Conservation (phyloP, 2,797 vertebrate species). For the Anguilla anguilla region DNA sequence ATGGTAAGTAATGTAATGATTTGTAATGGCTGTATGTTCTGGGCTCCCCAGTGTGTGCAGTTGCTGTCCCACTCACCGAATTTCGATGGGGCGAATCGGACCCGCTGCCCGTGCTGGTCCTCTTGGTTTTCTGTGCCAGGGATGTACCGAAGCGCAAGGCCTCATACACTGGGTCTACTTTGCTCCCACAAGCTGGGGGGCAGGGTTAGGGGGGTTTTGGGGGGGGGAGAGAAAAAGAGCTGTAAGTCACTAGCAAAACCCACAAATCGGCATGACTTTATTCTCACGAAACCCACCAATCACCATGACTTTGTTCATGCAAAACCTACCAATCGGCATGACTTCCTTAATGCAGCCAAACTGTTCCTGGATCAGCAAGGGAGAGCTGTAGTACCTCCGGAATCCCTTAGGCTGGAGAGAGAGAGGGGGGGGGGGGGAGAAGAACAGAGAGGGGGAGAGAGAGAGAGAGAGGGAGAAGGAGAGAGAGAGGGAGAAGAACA, state of each 20-base stretch:
- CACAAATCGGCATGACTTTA: too few relatives aligned
- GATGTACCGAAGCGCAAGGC: slow-evolving; percentile 95
- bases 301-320: neutral
- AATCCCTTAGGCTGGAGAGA: slow-evolving; percentile 92
- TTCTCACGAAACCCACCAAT: too few relatives aligned
- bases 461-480: neutral
- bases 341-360: slow-evolving; percentile 99
- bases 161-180: slow-evolving; percentile 97
- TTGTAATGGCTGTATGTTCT: too few relatives aligned
- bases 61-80: slow-evolving; percentile 76
- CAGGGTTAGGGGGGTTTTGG: neutral
- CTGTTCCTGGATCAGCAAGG: slow-evolving; percentile 96
- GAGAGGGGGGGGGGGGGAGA: slow-evolving; percentile 48
- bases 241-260: neutral
- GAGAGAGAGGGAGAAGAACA: neutral
- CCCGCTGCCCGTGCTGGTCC: slow-evolving; percentile 81
- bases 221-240: slow-evolving; percentile 4
- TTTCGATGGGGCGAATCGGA: slow-evolving; percentile 90
- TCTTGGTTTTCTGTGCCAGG: slow-evolving; percentile 92
- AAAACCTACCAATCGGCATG: slow-evolving; percentile 93
- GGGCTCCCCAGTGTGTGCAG: too few relatives aligned
- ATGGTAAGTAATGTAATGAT: too few relatives aligned
- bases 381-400: slow-evolving; percentile 95
- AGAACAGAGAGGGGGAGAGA: slow-evolving; percentile 42
- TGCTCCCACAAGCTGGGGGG: slow-evolving; percentile 89